Conservation (phyloP, 2,797 vertebrate genomes). For the Sebastes trivittatus region DNA sequence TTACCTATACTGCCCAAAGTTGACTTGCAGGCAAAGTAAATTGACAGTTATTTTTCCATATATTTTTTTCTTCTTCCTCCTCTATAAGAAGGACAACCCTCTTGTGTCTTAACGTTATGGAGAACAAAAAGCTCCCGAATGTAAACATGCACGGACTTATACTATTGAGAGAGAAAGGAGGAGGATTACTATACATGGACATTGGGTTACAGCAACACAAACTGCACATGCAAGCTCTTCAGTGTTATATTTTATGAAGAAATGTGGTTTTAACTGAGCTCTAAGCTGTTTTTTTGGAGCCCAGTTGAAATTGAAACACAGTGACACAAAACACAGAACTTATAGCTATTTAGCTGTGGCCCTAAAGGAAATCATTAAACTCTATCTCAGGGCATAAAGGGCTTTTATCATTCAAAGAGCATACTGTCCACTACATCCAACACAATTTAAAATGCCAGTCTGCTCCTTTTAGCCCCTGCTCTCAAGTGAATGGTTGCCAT, state of each 20-base stretch:
- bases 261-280: slow-evolving; percentile 45
- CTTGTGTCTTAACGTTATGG: slow-evolving; percentile 59
- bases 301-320: slow-evolving; percentile 42
- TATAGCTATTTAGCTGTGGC: slow-evolving; percentile 15
- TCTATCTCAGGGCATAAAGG: slow-evolving; percentile 46
- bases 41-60: slow-evolving; percentile 26
- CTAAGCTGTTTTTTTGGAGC: slow-evolving; percentile 36
- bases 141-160: slow-evolving; percentile 80
- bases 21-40: slow-evolving; percentile 79
- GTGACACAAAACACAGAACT: slow-evolving; percentile 36
- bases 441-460: slow-evolving; percentile 45
- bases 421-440: slow-evolving; percentile 22
- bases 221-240: slow-evolving; percentile 82
- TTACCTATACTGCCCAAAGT: slow-evolving; percentile 82
- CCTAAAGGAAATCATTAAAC: slow-evolving; percentile 45
- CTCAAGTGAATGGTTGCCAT: slow-evolving; percentile 17
- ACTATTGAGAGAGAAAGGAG: slow-evolving; percentile 60
- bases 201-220: slow-evolving; percentile 82
- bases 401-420: slow-evolving; percentile 33
- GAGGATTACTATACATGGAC: slow-evolving; percentile 74
- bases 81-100: slow-evolving; percentile 61
- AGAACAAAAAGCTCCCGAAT: slow-evolving; percentile 72
- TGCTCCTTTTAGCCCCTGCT: slow-evolving; percentile 30
- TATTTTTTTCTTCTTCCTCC: slow-evolving; percentile 35
- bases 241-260: slow-evolving; percentile 54